These are phyloP conservation scores for Gymnoscelis rufifasciata DNA, from an alignment of 2,888 invertebrate species.

Conservation along the genomic window DNA sequence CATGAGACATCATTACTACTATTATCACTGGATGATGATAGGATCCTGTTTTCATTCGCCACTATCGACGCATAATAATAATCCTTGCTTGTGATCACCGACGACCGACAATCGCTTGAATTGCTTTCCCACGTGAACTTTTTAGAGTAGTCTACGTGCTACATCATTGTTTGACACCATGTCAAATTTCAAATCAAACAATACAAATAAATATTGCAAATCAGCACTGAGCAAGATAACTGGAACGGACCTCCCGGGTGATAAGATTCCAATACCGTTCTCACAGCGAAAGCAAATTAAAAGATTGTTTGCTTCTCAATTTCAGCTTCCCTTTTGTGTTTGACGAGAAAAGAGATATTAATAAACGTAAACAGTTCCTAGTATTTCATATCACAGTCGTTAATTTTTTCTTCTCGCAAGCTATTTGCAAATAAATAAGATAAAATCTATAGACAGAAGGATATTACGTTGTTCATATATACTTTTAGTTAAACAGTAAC, in stretches of 20 bases:
- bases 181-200: neutral
- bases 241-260: neutral
- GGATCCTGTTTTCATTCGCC: neutral
- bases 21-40: neutral
- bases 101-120: too few species aligned
- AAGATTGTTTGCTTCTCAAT: constrained; percentile 26
- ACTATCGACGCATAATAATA: neutral
- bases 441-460: constrained; percentile 10
- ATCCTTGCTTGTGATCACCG: neutral
- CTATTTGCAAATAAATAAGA: constrained; percentile 13
- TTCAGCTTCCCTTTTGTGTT: constrained; percentile 23
- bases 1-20: neutral
- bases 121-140: too few species aligned
- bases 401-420: constrained; percentile 19
- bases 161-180: too few species aligned
- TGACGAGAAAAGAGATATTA: constrained; percentile 31
- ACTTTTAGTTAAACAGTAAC: neutral
- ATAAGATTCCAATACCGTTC: constrained; percentile 2
- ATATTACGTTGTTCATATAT: constrained; percentile 3
- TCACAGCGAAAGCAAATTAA: constrained; percentile 23
- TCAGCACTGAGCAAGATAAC: neutral
- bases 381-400: constrained; percentile 21
- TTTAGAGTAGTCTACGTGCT: too few species aligned
- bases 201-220: neutral
- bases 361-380: constrained; percentile 20